Percentiles rank a stretch among this genome's conserved stretches.
phyloP scores from a whole-genome alignment of 1,140 invertebrate species.

The Theocolax elegans region DNA sequence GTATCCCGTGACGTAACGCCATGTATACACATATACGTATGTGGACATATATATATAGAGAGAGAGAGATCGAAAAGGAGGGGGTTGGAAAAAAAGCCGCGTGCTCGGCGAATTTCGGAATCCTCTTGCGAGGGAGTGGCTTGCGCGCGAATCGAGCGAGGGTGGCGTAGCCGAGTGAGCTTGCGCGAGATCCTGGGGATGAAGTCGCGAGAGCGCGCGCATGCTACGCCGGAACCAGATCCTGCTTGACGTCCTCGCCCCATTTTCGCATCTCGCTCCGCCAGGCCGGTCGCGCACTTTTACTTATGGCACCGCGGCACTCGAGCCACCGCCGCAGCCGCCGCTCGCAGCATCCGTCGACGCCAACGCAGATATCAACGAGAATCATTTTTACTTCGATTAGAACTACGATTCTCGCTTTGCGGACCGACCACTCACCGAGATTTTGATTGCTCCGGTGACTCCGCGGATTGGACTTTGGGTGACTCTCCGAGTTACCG shows the following conservation, averaged over 20 bases:
- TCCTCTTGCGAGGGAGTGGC: slow-evolving; percentile 33
- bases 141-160: slow-evolving; percentile 33
- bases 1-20: slow-evolving; percentile 30
- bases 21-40: neutral
- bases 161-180: slow-evolving; percentile 5
- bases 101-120: neutral
- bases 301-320: neutral
- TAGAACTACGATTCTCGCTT: no score
- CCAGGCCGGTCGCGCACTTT: neutral
- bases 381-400: no score
- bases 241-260: slow-evolving; percentile 42
- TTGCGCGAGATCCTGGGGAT: slow-evolving; percentile 44
- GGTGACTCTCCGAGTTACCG: no score
- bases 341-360: neutral
- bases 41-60: no score
- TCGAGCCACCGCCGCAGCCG: neutral
- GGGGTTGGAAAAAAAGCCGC: no score
- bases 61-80: slow-evolving; percentile 17
- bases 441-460: no score
- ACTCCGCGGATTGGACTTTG: no score
- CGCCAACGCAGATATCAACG: no score
- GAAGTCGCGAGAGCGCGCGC: slow-evolving; percentile 41
- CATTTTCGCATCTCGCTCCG: slow-evolving; percentile 48
- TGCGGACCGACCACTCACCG: no score
- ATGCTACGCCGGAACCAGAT: slow-evolving; percentile 54